Base-by-base conservation (phyloP, 1,140 invertebrate genomes). In the Drosophila busckii region DNA sequence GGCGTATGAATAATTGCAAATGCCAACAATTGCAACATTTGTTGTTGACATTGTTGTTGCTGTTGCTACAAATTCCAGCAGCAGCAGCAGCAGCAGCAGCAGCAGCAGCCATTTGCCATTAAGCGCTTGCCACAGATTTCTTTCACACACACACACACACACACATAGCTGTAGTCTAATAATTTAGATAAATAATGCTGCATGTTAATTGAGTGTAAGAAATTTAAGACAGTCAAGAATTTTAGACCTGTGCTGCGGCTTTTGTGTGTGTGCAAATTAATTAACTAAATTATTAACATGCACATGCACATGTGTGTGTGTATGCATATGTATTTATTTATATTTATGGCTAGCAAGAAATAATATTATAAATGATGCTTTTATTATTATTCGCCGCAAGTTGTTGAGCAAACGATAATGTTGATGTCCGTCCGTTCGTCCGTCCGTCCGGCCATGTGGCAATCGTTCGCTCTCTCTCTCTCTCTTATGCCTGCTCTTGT, bases 131-230 rank as follows among this genome's bases (percentile, higher is more conserved):
- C 25, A 55, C 26, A 40, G 28, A 55, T 61, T 61, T 61, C 59
- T 49, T 49, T 45, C 19, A 13, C 31, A 34, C 42, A 40, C 55
- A 35, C 32, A 12, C 4, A 9, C 9, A 26, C 34, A 6, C 22
- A 23, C 29, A 31, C 13, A 9, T 7, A 16, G 20, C 42, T 48
- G 13, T 6, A 15, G 16, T 46, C 20, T 44, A 53, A 69, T 71
- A 71, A 80, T 80, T 80, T 80, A 65, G 75, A 56, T 80, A 80
- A 78, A 80, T 80, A 80, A 80, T 80, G 73, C 75, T 49, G 35
- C 64, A 80, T 82, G 75, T 80, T 80, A 80, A 80, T 80, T 80
- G 75, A 80, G 75, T 80, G 73, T 70, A 80, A 80, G 66, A 66
- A 75, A 59, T 70, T 70, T 41, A 45, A 53, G 35, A 46, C 48